These are phyloP conservation scores for Alexandromys fortis DNA, from an alignment of 2,113 vertebrate genomes.

Conservation along the genomic window DNA sequence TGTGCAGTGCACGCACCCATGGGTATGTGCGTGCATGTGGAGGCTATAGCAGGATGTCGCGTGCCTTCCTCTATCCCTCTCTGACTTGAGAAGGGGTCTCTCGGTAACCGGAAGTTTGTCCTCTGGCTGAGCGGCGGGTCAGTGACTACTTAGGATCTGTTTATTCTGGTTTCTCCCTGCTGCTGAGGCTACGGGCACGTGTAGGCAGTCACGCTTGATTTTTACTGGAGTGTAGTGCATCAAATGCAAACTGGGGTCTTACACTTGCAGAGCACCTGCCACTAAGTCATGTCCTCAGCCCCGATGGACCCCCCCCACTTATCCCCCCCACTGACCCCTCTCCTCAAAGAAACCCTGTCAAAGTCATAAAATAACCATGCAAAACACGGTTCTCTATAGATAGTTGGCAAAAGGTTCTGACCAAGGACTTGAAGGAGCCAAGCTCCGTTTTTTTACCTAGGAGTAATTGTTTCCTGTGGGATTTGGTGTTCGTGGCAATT, in stretches of 20 bases:
- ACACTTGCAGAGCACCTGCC: not conserved
- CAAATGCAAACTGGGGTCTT: not conserved
- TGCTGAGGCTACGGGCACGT: not conserved
- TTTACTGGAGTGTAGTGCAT: not conserved
- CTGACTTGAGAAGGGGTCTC: not conserved
- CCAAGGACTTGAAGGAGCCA: not conserved
- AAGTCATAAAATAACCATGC: not conserved
- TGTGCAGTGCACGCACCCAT: not conserved
- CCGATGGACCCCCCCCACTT: too few relatives aligned
- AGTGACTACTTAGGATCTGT: not conserved
- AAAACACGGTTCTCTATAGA: not conserved
- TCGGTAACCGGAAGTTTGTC: not conserved
- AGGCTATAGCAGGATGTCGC: not conserved
- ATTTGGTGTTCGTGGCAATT: not conserved
- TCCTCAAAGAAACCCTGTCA: not conserved
- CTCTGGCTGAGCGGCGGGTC: not conserved
- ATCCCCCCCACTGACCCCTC: not conserved
- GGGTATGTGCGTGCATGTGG: not conserved
- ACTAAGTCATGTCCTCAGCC: not conserved
- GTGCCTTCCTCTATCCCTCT: not conserved
- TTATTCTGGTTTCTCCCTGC: not conserved
- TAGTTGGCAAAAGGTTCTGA: not conserved
- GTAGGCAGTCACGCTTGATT: not conserved
- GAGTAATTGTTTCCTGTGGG: not conserved
- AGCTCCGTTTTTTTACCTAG: not conserved